Evolutionary conservation across 1,140 invertebrate genomes (phyloP), one percentile per base, ranked within the genome.

Genomic region (Apocrypta bakeri): DNA sequence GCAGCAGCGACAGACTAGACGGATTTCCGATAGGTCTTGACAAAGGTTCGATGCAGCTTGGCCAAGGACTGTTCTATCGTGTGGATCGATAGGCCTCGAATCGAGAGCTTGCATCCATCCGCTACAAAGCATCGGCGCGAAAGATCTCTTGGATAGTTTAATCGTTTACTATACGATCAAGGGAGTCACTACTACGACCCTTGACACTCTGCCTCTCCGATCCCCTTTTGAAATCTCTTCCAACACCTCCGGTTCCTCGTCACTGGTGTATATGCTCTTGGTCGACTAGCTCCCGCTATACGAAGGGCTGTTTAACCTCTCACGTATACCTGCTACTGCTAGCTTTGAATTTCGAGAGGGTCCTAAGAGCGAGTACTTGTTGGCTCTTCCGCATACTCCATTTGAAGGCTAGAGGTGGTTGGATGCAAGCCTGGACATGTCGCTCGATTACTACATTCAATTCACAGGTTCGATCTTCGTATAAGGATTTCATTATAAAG

Each of bases 21-120:
- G 79, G 61, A 81, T 63, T 40, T 73, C 71, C 56, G 61, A 81
- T 64, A 29, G 17, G 29, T 31, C 31, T 74, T 74, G 14, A 81
- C 64, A 74, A 74, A 74, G 69, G 71, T 66, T 73, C 14, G 4
- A 31, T n/a, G 29, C 48, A 56, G 3, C 8, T 56, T 56, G 27
- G 8, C 61, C 8, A 2, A 66, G 63, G 48, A 56, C 63, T 25
- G 24, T 29, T 66, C 61, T 48, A 9, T n/a, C 8, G 1, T 64
- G n/a, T 2, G 25, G 63, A 66, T 66, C 63, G 63, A 66, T 66
- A 29, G 63, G 63, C 63, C 63, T 66, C 63, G 24, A 27, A 29
- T 66, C 21, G 48, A 63, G 27, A 66, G 31, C 9, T 31, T 27
- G 25, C 64, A n/a, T 4, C 33, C 33, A 37, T 2, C 33, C 33